A percentile compares a stretch with the other conserved stretches of the same genome.
Evolutionary conservation across 2,888 invertebrate species (phyloP).

Genomic region (Ferdinandea cuprea): DNA sequence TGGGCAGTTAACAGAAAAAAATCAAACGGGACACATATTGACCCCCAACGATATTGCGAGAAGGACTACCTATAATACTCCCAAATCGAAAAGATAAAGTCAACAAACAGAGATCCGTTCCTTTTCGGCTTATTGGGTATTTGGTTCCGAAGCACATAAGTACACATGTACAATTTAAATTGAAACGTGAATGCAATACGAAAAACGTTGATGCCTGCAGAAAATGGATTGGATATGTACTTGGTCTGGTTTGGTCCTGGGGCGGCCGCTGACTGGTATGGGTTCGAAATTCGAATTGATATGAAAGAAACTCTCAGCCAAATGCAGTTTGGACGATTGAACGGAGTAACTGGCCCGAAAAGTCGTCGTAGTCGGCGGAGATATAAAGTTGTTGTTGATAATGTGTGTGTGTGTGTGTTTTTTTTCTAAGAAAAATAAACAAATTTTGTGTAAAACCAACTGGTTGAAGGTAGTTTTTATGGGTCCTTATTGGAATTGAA

Average conservation of each 20-base stretch:
- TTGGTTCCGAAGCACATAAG: conserved; percentile 74
- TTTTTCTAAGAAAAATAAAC: too few species aligned
- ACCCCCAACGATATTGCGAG: conserved; percentile 5
- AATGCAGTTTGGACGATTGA: conserved; percentile 62
- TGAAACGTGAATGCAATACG: conserved; percentile 75
- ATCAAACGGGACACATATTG: too few species aligned
- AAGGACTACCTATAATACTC: conserved; percentile 19
- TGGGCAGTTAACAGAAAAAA: too few species aligned
- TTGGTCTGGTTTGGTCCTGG: too few species aligned
- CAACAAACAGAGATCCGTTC: conserved; percentile 72
- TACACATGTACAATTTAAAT: conserved; percentile 75
- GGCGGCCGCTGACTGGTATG: conserved; percentile 40
- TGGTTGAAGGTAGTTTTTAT: too few species aligned
- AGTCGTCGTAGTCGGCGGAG: conserved; percentile 3
- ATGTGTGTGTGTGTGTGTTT: too few species aligned
- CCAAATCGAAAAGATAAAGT: conserved; percentile 72
- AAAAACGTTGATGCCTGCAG: conserved; percentile 69
- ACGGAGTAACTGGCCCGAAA: conserved; percentile 41
- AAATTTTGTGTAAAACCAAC: too few species aligned
- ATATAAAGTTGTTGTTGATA: too few species aligned
- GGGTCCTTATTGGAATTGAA: too few species aligned
- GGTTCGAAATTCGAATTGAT: conserved; percentile 58
- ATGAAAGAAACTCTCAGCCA: conserved; percentile 59
- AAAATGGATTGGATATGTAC: conserved; percentile 55
- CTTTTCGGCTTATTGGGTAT: conserved; percentile 73